Percentiles rank a stretch among this genome's conserved stretches.
Conservation (phyloP, 2,888 invertebrate genomes). For the Apomyelois bistriatella region DNA sequence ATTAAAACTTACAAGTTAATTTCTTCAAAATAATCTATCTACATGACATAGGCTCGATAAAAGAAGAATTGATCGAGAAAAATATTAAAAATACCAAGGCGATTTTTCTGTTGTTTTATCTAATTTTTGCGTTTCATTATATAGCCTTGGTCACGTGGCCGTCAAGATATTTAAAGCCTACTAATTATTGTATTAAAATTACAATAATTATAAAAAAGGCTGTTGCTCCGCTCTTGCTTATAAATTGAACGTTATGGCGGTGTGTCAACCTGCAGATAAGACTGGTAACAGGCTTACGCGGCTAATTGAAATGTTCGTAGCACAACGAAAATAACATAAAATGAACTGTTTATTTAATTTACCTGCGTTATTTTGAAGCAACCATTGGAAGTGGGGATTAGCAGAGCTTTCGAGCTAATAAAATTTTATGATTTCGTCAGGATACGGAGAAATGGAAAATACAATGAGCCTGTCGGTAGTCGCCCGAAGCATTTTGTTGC, state of each 20-base stretch:
- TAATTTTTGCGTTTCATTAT: too few species aligned
- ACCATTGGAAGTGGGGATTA: background rate
- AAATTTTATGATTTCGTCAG: background rate
- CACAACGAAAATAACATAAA: constrained; percentile 9
- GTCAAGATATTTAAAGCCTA: too few species aligned
- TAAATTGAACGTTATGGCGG: constrained; percentile 13
- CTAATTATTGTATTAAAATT: too few species aligned
- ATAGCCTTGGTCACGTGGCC: too few species aligned
- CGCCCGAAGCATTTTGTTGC: too few species aligned
- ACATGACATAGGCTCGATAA: too few species aligned
- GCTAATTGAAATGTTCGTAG: constrained; percentile 19
- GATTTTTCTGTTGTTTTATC: too few species aligned
- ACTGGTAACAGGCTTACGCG: constrained; percentile 20
- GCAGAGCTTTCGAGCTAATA: background rate
- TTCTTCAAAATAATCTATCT: too few species aligned
- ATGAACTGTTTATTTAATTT: constrained; percentile 1
- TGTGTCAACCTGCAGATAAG: constrained; percentile 24
- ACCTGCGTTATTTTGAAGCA: background rate
- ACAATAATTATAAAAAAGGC: too few species aligned
- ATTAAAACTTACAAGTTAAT: too few species aligned
- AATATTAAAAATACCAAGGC: too few species aligned
- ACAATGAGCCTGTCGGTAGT: background rate
- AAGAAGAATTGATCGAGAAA: too few species aligned
- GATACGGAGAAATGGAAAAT: background rate
- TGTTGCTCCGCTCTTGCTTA: constrained; percentile 12